Conservation (phyloP, 2,797 vertebrate genomes). For the Cyprinella venusta region DNA sequence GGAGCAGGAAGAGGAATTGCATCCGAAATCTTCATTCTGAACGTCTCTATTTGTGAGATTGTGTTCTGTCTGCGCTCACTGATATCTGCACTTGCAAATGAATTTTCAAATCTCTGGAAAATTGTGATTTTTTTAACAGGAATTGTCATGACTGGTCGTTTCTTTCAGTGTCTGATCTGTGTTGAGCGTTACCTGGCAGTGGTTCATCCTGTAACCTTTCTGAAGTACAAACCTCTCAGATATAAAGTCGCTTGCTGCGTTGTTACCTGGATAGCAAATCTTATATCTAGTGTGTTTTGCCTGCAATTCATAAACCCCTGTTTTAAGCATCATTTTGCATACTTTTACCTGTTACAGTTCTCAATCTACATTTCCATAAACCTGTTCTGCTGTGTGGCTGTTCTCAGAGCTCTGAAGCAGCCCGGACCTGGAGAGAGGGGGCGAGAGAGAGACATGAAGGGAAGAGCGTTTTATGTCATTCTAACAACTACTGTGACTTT, state of each 20-base stretch:
- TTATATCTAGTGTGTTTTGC: not conserved
- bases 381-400: constrained; percentile 21
- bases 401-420: constrained; percentile 43
- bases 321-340: not conserved
- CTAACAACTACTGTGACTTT: not conserved
- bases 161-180: constrained; percentile 52
- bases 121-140: not conserved
- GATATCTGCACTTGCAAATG: not conserved
- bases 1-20: not conserved
- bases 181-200: constrained; percentile 42
- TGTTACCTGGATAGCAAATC: constrained; percentile 30
- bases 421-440: constrained; percentile 30
- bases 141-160: not conserved
- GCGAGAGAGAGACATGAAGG: constrained; percentile 40
- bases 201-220: constrained; percentile 51
- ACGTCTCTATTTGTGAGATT: constrained; percentile 42
- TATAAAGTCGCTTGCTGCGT: constrained; percentile 18
- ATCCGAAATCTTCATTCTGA: constrained; percentile 38
- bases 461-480: constrained; percentile 44
- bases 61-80: constrained; percentile 7
- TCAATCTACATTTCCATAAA: constrained; percentile 16
- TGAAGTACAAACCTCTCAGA: constrained; percentile 49
- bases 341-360: not conserved
- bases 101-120: not conserved
- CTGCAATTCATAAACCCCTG: not conserved